Evolutionary conservation across 2,888 invertebrate species (phyloP), one percentile per base, ranked within the genome.

Genomic region (Philopedon plagiatum): DNA sequence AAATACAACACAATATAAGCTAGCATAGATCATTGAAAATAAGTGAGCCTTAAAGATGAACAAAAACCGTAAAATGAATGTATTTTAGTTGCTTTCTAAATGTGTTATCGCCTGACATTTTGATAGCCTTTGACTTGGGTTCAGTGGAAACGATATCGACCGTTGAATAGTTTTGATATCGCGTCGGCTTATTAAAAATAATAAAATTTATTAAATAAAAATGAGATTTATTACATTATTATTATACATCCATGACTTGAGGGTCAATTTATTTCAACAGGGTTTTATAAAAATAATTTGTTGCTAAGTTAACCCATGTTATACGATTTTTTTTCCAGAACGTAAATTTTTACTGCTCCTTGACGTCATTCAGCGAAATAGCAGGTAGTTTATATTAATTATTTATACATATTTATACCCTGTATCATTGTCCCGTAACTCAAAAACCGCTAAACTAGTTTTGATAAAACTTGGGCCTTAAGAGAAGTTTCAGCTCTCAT

Each of bases 41-140:
- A 77, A 81, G 80, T 80, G 80, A 81, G 80, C 80, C 80, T 81
- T 80, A 79, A 79, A 81, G 70, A 77, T 74, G 76, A 75, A 75
- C 70, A 60, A 60, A 71, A 71, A 65, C 65, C 71, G 71, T 71
- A 44, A 65, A 65, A 71, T 60, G 26, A 49, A 63, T 56, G 46
- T 58, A 44, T 32, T 70, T 63, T 70, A 54, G 70, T 71, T 19
- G 71, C 71, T 64, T 70, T 70, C 51, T 63, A 64, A 63, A 57
- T 34, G 23, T 18, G 63, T 74, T 71, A 71, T 74, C 74, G 49
- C 37, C 18, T 78, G 78, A 78, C 77, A 76, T 74, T 63, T n/a
- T 26, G 78, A 78, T 78, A 77, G 76, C 78, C 78, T 79, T 79
- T 76, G 78, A 77, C 78, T 79, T 75, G 61, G 78, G 79, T 79